These are phyloP conservation scores for Dreissena polymorpha DNA, from an alignment of 1,140 invertebrate genomes.

Conservation along the genomic window DNA sequence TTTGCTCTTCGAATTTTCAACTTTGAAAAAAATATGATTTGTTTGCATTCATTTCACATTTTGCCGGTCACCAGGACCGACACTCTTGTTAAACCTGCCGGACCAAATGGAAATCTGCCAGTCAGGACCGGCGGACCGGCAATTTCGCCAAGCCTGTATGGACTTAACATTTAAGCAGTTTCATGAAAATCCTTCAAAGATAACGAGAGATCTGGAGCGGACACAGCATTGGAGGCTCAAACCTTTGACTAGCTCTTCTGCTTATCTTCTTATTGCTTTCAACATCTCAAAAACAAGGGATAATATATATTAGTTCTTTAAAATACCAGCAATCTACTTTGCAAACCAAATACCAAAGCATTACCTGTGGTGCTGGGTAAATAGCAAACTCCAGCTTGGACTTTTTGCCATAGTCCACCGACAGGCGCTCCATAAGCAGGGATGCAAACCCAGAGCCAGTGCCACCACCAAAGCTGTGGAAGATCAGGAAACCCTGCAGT, in stretches of 20 bases:
- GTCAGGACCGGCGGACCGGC: too few relatives aligned
- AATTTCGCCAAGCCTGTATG: too few relatives aligned
- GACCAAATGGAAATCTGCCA: too few relatives aligned
- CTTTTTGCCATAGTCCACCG: constrained; percentile 94
- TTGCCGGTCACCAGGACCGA: too few relatives aligned
- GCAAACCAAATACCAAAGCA: background rate
- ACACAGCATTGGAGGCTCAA: background rate
- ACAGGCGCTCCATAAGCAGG: constrained; percentile 92
- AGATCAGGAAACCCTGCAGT: constrained; percentile 85
- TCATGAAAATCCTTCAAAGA: background rate
- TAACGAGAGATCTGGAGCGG: background rate
- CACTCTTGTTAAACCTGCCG: too few relatives aligned
- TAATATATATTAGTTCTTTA: background rate
- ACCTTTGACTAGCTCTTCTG: background rate
- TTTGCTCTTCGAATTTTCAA: too few relatives aligned
- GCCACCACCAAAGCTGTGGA: constrained; percentile 82
- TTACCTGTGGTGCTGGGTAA: constrained; percentile 79
- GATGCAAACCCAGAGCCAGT: constrained; percentile 94
- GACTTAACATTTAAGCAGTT: background rate
- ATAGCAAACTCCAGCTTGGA: constrained; percentile 85
- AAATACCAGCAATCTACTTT: background rate
- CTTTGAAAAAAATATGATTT: too few relatives aligned
- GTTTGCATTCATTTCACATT: too few relatives aligned
- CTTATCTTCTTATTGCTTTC: background rate
- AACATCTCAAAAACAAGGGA: background rate